Base-by-base conservation (phyloP, 2,888 invertebrate species). In the Entomobrya proxima region DNA sequence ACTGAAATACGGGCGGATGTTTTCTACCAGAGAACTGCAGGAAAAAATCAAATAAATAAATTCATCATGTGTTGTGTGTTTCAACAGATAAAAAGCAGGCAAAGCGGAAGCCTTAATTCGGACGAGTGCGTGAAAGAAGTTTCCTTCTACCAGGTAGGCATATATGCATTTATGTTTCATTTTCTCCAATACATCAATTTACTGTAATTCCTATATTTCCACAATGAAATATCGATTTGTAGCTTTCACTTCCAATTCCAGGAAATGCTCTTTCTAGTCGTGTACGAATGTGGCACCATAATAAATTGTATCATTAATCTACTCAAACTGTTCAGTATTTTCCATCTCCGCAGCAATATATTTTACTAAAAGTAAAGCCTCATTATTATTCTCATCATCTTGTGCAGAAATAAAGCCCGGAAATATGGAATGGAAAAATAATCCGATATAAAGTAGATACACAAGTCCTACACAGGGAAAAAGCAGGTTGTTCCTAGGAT, bases 1-100 rank as follows among this genome's bases (percentile, higher is more conserved):
- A 87, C 78, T 89, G 89, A 74, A 89, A 89, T 6, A 86, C 87
- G 9, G 90, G 89, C 27, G 88, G 88, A 81, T 86, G 82, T 52
- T 88, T 88, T 69, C 88, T 74, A 47, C 88, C 88, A 50, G 85
- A 74, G 44, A 86, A 84, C 88, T 88, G 79, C 6, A 77, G 61
- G 35, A 64, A 83, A 44, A 30, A 50, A 35, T n/a, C n/a, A 47
- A 80, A 24, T 50, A 40, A 18, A 78, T 21, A 32, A 35, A 3
- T 11, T 61, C n/a, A n/a, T n/a, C n/a, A n/a, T n/a, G n/a, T n/a
- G n/a, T n/a, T n/a, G n/a, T n/a, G n/a, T n/a, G n/a, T n/a, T n/a
- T n/a, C n/a, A n/a, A n/a, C n/a, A n/a, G n/a, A n/a, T n/a, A n/a
- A n/a, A n/a, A n/a, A n/a, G n/a, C n/a, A n/a, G n/a, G n/a, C n/a